These are phyloP conservation scores for Apodemia zela DNA, from an alignment of 2,888 invertebrate species.

Conservation along the genomic window DNA sequence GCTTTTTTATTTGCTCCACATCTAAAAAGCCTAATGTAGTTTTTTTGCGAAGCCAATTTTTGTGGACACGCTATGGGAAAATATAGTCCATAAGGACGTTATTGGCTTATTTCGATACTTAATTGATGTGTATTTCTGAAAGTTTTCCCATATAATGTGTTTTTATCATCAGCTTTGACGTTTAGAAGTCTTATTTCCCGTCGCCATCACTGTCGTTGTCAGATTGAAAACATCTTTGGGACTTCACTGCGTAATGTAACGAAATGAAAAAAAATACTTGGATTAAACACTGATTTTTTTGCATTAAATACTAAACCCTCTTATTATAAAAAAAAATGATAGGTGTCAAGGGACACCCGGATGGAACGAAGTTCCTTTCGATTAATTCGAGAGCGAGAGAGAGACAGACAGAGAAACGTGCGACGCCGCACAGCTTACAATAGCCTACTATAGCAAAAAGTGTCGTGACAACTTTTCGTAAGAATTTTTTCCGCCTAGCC, in stretches of 20 bases:
- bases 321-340: too few relatives aligned
- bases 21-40: constrained; percentile 34
- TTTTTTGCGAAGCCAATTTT: constrained; percentile 54
- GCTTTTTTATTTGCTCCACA: constrained; percentile 36
- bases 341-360: too few relatives aligned
- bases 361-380: too few relatives aligned
- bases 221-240: constrained; percentile 42
- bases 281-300: too few relatives aligned
- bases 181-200: constrained; percentile 58
- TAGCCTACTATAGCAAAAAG: too few relatives aligned
- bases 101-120: constrained; percentile 38
- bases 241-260: constrained; percentile 22
- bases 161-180: constrained; percentile 56
- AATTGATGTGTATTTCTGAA: not conserved
- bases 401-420: too few relatives aligned
- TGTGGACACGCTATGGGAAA: constrained; percentile 59
- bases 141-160: constrained; percentile 21
- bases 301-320: too few relatives aligned
- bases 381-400: too few relatives aligned
- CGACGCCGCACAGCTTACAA: too few relatives aligned
- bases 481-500: too few relatives aligned
- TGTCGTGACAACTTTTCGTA: too few relatives aligned
- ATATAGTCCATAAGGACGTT: constrained; percentile 37
- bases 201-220: constrained; percentile 55
- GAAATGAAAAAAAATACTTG: not conserved